Conservation (phyloP, 2,888 invertebrate species). For the Epinotia nisella region DNA sequence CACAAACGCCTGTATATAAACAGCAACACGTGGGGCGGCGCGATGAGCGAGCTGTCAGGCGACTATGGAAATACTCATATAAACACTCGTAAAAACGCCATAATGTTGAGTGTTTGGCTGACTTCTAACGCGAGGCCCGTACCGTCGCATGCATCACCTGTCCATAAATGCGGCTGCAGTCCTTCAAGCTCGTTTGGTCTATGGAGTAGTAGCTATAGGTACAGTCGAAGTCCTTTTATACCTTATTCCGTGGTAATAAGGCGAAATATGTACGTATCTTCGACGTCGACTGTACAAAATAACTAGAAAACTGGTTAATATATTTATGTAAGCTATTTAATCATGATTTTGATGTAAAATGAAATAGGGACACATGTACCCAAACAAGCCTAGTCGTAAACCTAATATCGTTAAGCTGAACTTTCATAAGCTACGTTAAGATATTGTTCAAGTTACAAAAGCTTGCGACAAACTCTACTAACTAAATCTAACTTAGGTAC, state of each 20-base stretch:
- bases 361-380: constrained; percentile 22
- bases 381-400: constrained; percentile 16
- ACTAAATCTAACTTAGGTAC: constrained; percentile 4
- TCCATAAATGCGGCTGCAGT: not conserved
- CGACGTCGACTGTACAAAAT: not conserved
- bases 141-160: too few species aligned
- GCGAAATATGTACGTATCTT: too few species aligned
- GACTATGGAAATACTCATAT: too few species aligned
- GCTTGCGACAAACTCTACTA: constrained; percentile 30
- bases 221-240: too few species aligned
- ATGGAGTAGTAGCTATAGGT: not conserved
- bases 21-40: too few species aligned
- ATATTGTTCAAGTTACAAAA: constrained; percentile 32
- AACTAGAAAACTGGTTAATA: not conserved
- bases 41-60: too few species aligned
- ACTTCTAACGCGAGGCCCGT: too few species aligned
- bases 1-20: too few species aligned
- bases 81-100: too few species aligned
- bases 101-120: too few species aligned
- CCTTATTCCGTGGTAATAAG: too few species aligned
- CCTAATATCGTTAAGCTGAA: constrained; percentile 35
- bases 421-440: constrained; percentile 43
- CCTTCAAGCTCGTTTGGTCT: not conserved
- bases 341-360: constrained; percentile 8
- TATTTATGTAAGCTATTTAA: constrained; percentile 1